Percentiles rank a stretch among this genome's conserved stretches.
Evolutionary conservation across 2,113 vertebrate genomes (phyloP).

Genomic region (rabbit (Oryctolagus cuniculus)): DNA sequence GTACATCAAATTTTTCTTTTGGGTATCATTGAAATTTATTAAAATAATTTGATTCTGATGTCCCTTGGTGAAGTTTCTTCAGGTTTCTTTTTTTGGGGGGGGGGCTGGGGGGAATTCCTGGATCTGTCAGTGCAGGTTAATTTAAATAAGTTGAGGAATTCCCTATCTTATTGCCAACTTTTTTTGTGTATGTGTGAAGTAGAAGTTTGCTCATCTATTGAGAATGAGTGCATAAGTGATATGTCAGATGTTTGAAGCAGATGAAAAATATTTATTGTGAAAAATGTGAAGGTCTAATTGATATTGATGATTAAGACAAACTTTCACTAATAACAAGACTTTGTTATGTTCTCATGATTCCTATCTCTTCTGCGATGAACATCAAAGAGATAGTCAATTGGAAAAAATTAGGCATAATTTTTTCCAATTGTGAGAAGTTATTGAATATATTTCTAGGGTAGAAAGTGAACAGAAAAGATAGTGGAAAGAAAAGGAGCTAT

Average conservation of each 20-base stretch:
- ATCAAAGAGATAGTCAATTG: background rate
- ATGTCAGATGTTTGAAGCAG: background rate
- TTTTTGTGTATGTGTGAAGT: background rate
- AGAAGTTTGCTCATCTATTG: background rate
- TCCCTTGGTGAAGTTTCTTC: background rate
- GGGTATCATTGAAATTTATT: background rate
- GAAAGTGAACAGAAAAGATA: background rate
- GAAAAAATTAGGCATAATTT: background rate
- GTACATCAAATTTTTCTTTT: background rate
- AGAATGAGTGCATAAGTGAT: background rate
- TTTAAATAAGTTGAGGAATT: background rate
- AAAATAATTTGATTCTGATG: background rate
- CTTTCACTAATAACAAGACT: background rate
- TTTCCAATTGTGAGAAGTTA: background rate
- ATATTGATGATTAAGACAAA: background rate
- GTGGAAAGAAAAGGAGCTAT: background rate
- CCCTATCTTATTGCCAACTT: background rate
- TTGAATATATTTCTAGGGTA: background rate
- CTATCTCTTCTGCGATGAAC: background rate
- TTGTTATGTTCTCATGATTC: background rate
- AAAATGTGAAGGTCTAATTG: background rate
- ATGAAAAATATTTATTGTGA: constrained; percentile 1
- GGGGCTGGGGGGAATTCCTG: background rate
- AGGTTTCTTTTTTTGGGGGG: background rate
- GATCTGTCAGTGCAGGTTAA: background rate